Percentiles rank a stretch among this genome's conserved stretches.
Conservation (phyloP, 2,113 vertebrate genomes). For the Carassius gibelio region DNA sequence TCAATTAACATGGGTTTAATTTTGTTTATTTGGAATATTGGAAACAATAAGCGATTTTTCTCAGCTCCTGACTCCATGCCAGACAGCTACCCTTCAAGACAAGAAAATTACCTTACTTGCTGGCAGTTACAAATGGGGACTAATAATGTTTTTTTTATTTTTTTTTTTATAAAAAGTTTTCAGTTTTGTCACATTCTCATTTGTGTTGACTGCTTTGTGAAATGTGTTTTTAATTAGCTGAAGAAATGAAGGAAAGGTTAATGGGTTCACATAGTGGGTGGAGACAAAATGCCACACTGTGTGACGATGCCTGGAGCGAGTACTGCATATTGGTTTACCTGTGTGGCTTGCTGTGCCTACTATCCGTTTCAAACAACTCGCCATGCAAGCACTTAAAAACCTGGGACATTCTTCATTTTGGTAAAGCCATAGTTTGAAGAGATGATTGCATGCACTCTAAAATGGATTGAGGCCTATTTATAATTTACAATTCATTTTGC, state of each 20-base stretch:
- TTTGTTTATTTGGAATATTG: slow-evolving; percentile 69
- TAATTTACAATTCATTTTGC: slow-evolving; percentile 71
- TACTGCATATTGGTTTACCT: not conserved
- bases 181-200: slow-evolving; percentile 37
- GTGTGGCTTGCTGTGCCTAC: not conserved
- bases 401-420: not conserved
- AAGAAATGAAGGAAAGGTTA: slow-evolving; percentile 71
- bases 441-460: slow-evolving; percentile 63
- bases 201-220: slow-evolving; percentile 60
- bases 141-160: too few species aligned
- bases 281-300: slow-evolving; percentile 50
- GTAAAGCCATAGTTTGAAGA: slow-evolving; percentile 46
- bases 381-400: not conserved
- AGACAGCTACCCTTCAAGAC: slow-evolving; percentile 49
- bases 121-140: too few species aligned
- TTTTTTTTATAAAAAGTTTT: too few species aligned
- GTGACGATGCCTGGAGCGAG: slow-evolving; percentile 49
- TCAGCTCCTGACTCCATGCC: slow-evolving; percentile 59
- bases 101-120: not conserved
- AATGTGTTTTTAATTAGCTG: slow-evolving; percentile 67
- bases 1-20: slow-evolving; percentile 75
- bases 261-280: slow-evolving; percentile 68
- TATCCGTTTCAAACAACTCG: slow-evolving; percentile 2
- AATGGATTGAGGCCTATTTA: slow-evolving; percentile 72
- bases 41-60: slow-evolving; percentile 69